Percentiles rank a stretch among this genome's conserved stretches.
These are phyloP conservation scores for Palythoa heliodiscus DNA, from an alignment of 92 coral and sea anemone species.

Conservation along the genomic window DNA sequence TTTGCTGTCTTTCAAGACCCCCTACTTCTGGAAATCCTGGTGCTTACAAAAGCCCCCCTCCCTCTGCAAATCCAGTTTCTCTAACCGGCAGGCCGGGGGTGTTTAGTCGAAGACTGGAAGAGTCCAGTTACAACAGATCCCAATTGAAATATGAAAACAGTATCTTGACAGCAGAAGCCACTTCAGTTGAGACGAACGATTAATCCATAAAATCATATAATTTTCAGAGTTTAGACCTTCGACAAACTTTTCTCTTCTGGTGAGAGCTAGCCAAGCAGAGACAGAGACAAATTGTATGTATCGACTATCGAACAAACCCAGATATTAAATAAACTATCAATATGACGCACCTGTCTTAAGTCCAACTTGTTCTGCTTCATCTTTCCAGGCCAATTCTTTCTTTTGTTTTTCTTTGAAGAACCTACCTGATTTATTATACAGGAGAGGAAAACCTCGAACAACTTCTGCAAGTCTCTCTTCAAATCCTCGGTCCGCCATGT, in stretches of 20 bases:
- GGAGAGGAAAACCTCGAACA: conserved; percentile 44
- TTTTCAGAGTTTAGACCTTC: conserved; percentile 39
- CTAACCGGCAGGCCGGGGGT: conserved; percentile 35
- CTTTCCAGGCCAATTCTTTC: conserved; percentile 41
- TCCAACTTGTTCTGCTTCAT: conserved; percentile 41
- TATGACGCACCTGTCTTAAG: conserved; percentile 33
- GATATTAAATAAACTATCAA: conserved; percentile 29
- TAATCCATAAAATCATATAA: conserved; percentile 8
- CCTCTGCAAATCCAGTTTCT: conserved; percentile 35
- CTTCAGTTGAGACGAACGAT: conserved; percentile 44
- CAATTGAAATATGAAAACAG: conserved; percentile 36
- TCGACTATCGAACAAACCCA: conserved; percentile 38
- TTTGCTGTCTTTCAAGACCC: conserved; percentile 27
- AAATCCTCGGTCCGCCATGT: conserved; percentile 41
- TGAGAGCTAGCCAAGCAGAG: conserved; percentile 41
- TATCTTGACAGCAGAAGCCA: conserved; percentile 41
- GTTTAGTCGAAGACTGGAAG: conserved; percentile 35
- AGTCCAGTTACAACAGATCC: conserved; percentile 41
- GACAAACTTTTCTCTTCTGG: conserved; percentile 34
- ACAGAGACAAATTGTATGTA: conserved; percentile 28
- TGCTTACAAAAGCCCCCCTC: conserved; percentile 37
- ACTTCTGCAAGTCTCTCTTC: conserved; percentile 41
- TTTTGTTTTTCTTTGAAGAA: conserved; percentile 36
- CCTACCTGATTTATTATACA: conserved; percentile 34
- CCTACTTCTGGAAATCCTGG: conserved; percentile 34